These are phyloP conservation scores for Xestia ashworthii DNA, from an alignment of 2,888 invertebrate species.

Conservation along the genomic window DNA sequence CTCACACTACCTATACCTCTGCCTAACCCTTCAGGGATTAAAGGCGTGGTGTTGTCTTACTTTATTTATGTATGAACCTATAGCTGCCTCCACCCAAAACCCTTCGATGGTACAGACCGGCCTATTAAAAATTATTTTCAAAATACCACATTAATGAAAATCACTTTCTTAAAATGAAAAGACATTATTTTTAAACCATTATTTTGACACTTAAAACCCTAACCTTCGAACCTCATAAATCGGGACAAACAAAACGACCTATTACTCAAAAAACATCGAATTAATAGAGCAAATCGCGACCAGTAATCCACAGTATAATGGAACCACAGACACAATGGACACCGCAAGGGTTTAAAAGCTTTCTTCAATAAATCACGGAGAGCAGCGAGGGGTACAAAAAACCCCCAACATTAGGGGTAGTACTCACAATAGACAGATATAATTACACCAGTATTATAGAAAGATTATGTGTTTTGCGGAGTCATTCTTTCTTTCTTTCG, in stretches of 20 bases:
- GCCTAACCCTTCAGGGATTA: too few relatives aligned
- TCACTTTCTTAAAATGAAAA: too few relatives aligned
- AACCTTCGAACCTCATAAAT: constrained; percentile 17
- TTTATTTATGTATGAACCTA: too few relatives aligned
- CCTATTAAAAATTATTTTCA: too few relatives aligned
- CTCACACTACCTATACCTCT: too few relatives aligned
- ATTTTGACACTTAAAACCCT: not conserved
- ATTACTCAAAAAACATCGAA: constrained; percentile 71
- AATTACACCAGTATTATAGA: constrained; percentile 83
- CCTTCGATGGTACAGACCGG: too few relatives aligned
- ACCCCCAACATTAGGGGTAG: constrained; percentile 61
- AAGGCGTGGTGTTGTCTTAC: too few relatives aligned
- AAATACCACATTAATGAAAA: too few relatives aligned
- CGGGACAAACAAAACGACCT: constrained; percentile 39
- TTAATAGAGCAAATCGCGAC: constrained; percentile 80
- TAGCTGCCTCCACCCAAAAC: too few relatives aligned
- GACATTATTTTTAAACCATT: too few relatives aligned
- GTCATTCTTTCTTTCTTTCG: constrained; percentile 70
- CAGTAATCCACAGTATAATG: constrained; percentile 78
- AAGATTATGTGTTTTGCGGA: constrained; percentile 78
- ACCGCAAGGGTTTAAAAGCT: constrained; percentile 90
- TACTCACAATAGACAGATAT: constrained; percentile 79
- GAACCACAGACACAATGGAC: constrained; percentile 75
- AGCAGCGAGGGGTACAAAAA: constrained; percentile 66
- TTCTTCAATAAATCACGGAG: constrained; percentile 88